Percentiles rank a stretch among this genome's conserved stretches.
Evolutionary conservation across 2,797 vertebrate genomes (phyloP).

Genomic region (Delichon dasypus): DNA sequence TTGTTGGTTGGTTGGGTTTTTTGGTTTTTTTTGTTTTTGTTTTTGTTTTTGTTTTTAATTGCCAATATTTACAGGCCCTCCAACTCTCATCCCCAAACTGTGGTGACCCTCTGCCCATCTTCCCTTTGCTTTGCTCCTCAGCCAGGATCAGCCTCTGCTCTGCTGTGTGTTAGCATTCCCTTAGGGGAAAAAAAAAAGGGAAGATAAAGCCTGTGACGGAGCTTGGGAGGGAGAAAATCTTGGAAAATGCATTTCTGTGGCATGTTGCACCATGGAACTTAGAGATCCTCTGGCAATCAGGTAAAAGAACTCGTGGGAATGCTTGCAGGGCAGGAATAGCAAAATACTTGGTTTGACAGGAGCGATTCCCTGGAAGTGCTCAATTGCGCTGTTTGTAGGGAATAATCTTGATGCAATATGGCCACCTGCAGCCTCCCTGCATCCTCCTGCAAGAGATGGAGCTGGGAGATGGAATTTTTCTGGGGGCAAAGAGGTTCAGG

Average conservation of each 20-base stretch:
- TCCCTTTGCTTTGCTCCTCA: not conserved
- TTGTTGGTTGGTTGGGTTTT: no score
- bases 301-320: not conserved
- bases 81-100: accelerated
- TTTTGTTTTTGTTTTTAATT: not conserved
- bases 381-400: accelerated
- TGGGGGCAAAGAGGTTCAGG: not conserved
- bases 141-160: not conserved
- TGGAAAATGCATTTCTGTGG: not conserved
- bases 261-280: not conserved
- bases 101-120: not conserved
- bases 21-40: no score
- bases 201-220: not conserved
- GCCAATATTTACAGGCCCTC: not conserved
- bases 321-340: not conserved
- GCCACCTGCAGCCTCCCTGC: not conserved
- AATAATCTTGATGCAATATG: not conserved
- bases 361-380: not conserved
- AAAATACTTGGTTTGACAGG: accelerated
- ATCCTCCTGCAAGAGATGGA: not conserved
- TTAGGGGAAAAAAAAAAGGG: not conserved
- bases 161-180: not conserved
- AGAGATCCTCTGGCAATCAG: not conserved
- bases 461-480: not conserved
- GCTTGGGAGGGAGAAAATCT: not conserved